Evolutionary conservation across 2,888 invertebrate genomes (phyloP).

Genomic region (Spisula solida): DNA sequence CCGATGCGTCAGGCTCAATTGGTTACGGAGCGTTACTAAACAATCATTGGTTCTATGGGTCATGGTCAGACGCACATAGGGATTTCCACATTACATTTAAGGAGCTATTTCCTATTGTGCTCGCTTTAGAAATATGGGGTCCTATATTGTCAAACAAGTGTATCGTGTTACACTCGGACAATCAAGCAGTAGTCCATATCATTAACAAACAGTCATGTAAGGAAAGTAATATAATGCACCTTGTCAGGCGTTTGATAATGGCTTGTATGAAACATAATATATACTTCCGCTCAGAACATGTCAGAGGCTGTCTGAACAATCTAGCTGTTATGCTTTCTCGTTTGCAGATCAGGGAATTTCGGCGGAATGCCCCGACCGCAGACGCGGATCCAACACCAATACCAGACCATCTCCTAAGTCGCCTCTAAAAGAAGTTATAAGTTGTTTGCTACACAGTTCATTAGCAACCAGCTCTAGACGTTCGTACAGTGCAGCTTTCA

Average conservation of each 20-base stretch:
- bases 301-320: constrained; percentile 45
- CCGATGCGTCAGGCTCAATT: constrained; percentile 18
- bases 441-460: background rate
- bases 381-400: background rate
- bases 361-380: background rate
- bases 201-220: background rate
- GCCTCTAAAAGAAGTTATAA: background rate
- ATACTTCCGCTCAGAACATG: constrained; percentile 48
- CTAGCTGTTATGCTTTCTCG: constrained; percentile 55
- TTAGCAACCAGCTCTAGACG: background rate
- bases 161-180: constrained; percentile 61
- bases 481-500: background rate
- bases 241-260: background rate
- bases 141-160: constrained; percentile 38
- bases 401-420: background rate
- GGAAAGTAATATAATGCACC: background rate
- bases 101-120: constrained; percentile 54
- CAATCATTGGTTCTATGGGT: constrained; percentile 28
- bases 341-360: constrained; percentile 52
- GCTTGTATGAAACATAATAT: constrained; percentile 45
- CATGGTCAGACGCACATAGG: constrained; percentile 18
- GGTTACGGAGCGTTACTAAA: background rate
- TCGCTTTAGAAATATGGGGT: constrained; percentile 64
- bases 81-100: constrained; percentile 45
- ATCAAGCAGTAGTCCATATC: constrained; percentile 59